Conservation (phyloP, 2,797 vertebrate genomes). For the Manis javanica region DNA sequence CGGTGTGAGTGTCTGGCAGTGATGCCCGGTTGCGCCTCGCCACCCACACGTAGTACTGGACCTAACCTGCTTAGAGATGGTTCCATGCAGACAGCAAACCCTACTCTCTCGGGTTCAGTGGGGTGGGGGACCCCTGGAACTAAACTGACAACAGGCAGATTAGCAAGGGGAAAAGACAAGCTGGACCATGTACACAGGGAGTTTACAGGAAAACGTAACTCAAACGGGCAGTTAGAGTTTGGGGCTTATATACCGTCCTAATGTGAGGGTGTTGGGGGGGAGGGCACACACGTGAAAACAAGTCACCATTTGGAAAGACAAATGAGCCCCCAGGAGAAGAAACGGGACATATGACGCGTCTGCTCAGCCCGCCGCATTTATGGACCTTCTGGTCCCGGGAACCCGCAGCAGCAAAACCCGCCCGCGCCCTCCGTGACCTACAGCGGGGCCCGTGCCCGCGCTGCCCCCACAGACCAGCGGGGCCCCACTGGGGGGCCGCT, state of each 20-base stretch:
- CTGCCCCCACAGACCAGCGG: too few relatives aligned
- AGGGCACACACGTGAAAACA: neutral
- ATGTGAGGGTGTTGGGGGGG: neutral
- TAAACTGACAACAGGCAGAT: neutral
- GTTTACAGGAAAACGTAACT: neutral
- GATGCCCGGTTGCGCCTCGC: neutral
- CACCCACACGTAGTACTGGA: neutral
- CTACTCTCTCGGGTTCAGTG: neutral
- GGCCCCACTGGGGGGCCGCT: neutral
- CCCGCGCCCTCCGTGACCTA: too few relatives aligned
- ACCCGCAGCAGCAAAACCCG: too few relatives aligned
- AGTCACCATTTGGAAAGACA: neutral
- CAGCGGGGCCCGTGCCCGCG: too few relatives aligned
- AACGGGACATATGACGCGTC: neutral
- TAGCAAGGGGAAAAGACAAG: neutral
- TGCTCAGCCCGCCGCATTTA: neutral
- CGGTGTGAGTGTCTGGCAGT: neutral
- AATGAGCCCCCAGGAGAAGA: neutral
- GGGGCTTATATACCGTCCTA: neutral
- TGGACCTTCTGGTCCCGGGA: neutral
- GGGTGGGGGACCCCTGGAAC: neutral
- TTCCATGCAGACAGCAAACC: neutral
- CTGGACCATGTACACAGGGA: neutral
- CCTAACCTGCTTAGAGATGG: neutral
- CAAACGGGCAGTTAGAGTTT: neutral